Percentiles rank a stretch among this genome's conserved stretches.
Evolutionary conservation across 2,888 invertebrate genomes (phyloP).

Genomic region (Hirtodrosophila alboralis): DNA sequence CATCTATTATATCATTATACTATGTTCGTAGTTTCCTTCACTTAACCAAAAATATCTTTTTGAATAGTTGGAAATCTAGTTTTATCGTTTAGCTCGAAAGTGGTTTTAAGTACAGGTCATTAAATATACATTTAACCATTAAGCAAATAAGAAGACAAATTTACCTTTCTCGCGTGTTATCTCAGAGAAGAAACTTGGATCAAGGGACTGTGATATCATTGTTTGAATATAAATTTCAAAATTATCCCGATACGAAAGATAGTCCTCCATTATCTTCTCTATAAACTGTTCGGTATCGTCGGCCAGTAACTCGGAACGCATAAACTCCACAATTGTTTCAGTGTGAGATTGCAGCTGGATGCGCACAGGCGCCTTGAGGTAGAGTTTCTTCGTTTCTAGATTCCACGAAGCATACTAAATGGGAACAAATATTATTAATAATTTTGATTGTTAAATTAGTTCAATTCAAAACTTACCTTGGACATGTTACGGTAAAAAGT

Average conservation of each 20-base stretch:
- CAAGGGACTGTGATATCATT: conserved; percentile 94
- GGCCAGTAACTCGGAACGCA: conserved; percentile 89
- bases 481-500: conserved; percentile 94
- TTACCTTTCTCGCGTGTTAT: conserved; percentile 95
- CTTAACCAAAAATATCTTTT: too few species aligned
- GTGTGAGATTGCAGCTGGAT: conserved; percentile 90
- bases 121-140: too few species aligned
- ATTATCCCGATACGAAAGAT: conserved; percentile 91
- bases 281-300: conserved; percentile 88
- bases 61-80: too few species aligned
- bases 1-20: too few species aligned
- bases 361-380: conserved; percentile 91
- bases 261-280: conserved; percentile 90
- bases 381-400: conserved; percentile 91
- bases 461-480: conserved; percentile 88
- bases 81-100: too few species aligned
- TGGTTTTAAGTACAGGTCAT: too few species aligned
- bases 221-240: conserved; percentile 97
- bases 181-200: conserved; percentile 94
- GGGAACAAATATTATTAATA: conserved; percentile 35
- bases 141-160: too few species aligned
- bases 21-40: too few species aligned
- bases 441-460: background rate
- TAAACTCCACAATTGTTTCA: conserved; percentile 92
- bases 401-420: conserved; percentile 93